Percentiles rank a stretch among this genome's conserved stretches.
Conservation (phyloP, 2,113 vertebrate species). For the Burhinus bistriatus region DNA sequence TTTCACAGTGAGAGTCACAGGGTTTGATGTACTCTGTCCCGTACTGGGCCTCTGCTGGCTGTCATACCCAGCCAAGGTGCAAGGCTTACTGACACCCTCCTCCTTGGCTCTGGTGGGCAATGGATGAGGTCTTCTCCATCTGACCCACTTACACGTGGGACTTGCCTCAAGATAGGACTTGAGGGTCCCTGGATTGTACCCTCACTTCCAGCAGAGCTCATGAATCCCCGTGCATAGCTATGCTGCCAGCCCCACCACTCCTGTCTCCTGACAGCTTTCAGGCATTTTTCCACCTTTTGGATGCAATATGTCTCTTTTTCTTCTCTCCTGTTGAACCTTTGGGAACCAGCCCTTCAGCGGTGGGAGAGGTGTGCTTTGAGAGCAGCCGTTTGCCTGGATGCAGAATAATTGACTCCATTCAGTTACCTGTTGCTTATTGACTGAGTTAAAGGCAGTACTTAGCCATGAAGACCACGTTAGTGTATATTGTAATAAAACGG, state of each 20-base stretch:
- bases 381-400: not conserved
- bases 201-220: not conserved
- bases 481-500: not conserved
- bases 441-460: not conserved
- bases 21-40: not conserved
- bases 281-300: not conserved
- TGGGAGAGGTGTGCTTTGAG: not conserved
- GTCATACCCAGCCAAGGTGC: not conserved
- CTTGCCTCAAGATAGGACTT: not conserved
- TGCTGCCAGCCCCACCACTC: not conserved
- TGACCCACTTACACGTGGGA: not conserved
- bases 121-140: not conserved
- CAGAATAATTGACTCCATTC: not conserved
- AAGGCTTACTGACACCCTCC: not conserved
- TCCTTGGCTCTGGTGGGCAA: not conserved
- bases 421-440: not conserved
- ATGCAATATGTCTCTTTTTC: not conserved
- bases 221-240: fast-evolving
- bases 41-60: not conserved
- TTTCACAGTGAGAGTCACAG: not conserved
- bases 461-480: not conserved
- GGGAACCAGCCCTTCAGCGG: not conserved
- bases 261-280: not conserved
- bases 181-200: not conserved
- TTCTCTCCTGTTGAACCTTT: not conserved